Base-by-base conservation (phyloP, 2,797 vertebrate genomes). In the Hemibagrus guttatus region DNA sequence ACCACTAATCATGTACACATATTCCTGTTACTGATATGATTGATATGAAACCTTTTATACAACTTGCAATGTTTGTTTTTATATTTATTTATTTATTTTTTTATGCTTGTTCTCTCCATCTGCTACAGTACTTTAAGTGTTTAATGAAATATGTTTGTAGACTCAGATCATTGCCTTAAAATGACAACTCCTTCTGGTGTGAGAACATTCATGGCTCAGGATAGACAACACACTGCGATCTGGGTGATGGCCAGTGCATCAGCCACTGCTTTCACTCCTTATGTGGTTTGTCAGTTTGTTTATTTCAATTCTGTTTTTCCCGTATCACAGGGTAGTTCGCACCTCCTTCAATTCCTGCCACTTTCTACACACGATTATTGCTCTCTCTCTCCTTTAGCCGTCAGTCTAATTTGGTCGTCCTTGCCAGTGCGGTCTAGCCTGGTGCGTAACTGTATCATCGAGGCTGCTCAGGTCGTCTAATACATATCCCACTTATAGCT, bases 341-440 rank as follows among this genome's bases (percentile, higher is more conserved):
- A 95, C 93, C 91, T 91, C 81, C 90, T 95, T 93, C 86, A 90
- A 93, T 95, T 94, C 93, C 94, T 93, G 89, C 91, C 93, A 93
- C 94, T 94, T 94, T 89, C 89, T 93, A 93, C 91, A 86, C 91
- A 84, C 91, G n/a, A 75, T 89, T 83, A 56, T 83, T 21, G 16
- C 87, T 84, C 83, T 9, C 72, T 80, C 72, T 31, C 52, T 52
- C 71, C 74, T 84, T 85, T 85, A 39, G 49, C 75, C 78, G 87
- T 61, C 86, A 39, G 56, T 76, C 88, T 86, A 89, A 84, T 88
- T 87, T 83, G 74, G n/a, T 81, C 66, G 35, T 28, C n/a, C 64
- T 49, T 84, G 85, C 66, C 58, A 90, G 81, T 61, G 28, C 83
- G 76, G 31, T 63, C 64, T 28, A 82, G 56, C 49, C 59, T 52